These are phyloP conservation scores for Patagioenas fasciata DNA, from an alignment of 2,113 vertebrate species.

Conservation along the genomic window DNA sequence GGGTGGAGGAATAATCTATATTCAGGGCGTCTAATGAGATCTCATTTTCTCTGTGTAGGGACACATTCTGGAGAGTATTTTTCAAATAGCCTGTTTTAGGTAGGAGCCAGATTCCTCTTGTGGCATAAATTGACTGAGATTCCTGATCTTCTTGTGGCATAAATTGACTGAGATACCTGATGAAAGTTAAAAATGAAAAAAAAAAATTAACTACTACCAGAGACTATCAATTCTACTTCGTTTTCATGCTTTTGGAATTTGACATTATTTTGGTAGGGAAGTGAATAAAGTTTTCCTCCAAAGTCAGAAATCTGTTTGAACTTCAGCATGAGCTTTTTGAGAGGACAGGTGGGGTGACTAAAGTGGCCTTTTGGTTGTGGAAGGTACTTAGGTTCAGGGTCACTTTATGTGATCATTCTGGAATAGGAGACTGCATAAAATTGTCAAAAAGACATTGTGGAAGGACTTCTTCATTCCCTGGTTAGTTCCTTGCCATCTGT, in stretches of 20 bases:
- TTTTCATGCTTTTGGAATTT: not conserved
- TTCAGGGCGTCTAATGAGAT: not conserved
- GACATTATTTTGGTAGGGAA: not conserved
- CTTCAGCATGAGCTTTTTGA: not conserved
- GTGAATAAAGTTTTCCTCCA: not conserved
- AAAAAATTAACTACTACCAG: not conserved
- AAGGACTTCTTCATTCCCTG: not conserved
- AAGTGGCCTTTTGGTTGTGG: not conserved
- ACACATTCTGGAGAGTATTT: not conserved
- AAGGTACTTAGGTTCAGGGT: not conserved
- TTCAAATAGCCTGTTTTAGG: not conserved
- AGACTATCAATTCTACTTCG: not conserved
- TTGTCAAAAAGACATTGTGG: not conserved
- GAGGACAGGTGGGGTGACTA: not conserved
- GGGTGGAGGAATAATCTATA: not conserved
- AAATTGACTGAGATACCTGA: not conserved
- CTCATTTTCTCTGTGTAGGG: not conserved
- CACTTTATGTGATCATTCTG: not conserved
- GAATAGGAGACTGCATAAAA: not conserved
- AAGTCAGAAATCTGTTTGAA: not conserved
- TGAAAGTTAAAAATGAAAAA: not conserved
- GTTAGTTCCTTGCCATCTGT: slow-evolving; percentile 34
- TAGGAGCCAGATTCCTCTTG: not conserved
- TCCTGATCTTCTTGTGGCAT: not conserved
- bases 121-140: not conserved